Evolutionary conservation across 2,113 vertebrate genomes (phyloP), one percentile per base, ranked within the genome.

Genomic region (Apodemus speciosus): DNA sequence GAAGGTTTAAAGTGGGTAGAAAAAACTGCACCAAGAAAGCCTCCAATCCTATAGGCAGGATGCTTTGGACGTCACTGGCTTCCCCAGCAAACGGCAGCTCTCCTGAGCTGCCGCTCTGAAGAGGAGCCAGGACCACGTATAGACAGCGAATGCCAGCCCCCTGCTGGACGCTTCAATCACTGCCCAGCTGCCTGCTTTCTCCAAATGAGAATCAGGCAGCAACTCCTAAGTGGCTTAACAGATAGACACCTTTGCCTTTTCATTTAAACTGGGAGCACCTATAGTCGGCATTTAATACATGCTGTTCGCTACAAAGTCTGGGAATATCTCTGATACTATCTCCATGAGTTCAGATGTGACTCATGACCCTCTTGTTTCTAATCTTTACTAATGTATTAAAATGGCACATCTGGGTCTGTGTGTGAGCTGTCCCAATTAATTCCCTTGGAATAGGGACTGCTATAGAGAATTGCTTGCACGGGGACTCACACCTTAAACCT

Each of bases 121-220:
- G 56, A 83, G 95, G 90, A 97, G 94, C 71, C 66, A 38, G 80
- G 89, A 76, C 92, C 83, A 87, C 81, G 60, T 89, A 90, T 66
- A 97, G 92, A 95, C 97, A 96, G 97, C 32, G 97, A 97, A 96
- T 96, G 98, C 97, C 97, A 97, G 98, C 98, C 98, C 97, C 98
- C 98, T 98, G 89, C 98, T 97, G 98, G 98, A 94, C 97, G 86
- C 79, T 86, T 93, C 85, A 25, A 62, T 97, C 96, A 97, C 96
- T 97, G 96, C 97, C 94, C 56, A n/a, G 76, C 5, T 3, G 3
- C 84, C 80, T 23, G 89, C 80, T 83, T 69, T 95, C 88, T 92
- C 40, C 85, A 76, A 80, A 77, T 3, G 68, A 83, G 60, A 84
- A n/a, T 62, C 6, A 3, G 49, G 27, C 64, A 23, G 80, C 91